phyloP scores from a whole-genome alignment of 2,797 vertebrate genomes.

The Menidia menidia region DNA sequence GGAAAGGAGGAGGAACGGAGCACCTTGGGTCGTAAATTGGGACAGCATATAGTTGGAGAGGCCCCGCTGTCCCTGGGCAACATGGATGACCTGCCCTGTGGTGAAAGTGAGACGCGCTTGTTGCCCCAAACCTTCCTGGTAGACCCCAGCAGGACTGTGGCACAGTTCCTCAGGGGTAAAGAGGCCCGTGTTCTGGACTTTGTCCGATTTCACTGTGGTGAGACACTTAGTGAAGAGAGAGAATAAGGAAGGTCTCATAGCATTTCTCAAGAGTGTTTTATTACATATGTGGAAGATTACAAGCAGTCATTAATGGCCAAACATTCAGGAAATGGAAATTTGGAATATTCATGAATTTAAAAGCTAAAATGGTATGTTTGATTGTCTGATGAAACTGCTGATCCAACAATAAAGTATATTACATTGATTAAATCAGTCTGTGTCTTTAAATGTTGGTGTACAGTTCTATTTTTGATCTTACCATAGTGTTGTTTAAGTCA shows the following conservation, averaged over 20 bases:
- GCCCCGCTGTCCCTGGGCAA: slow-evolving; percentile 87
- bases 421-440: neutral
- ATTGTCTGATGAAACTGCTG: slow-evolving; percentile 33
- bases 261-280: slow-evolving; percentile 12
- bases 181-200: slow-evolving; percentile 88
- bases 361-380: neutral
- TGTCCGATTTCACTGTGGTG: slow-evolving; percentile 90
- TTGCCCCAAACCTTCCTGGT: slow-evolving; percentile 88
- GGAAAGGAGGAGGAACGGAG: slow-evolving; percentile 75
- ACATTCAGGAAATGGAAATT: slow-evolving; percentile 13
- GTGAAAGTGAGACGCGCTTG: slow-evolving; percentile 88
- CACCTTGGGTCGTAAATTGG: slow-evolving; percentile 86
- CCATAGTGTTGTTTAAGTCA: no score
- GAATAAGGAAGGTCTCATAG: slow-evolving; percentile 36
- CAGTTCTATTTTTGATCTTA: neutral
- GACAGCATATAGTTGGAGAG: slow-evolving; percentile 92
- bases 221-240: slow-evolving; percentile 60
- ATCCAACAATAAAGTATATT: slow-evolving; percentile 40
- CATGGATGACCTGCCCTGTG: slow-evolving; percentile 85
- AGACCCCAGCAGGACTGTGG: slow-evolving; percentile 87
- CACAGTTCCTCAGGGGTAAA: slow-evolving; percentile 85
- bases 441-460: neutral
- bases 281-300: slow-evolving; percentile 23
- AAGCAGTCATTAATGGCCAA: neutral
- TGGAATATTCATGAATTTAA: slow-evolving; percentile 28